Conservation (phyloP, 2,888 invertebrate genomes). For the Cataglyphis livida region DNA sequence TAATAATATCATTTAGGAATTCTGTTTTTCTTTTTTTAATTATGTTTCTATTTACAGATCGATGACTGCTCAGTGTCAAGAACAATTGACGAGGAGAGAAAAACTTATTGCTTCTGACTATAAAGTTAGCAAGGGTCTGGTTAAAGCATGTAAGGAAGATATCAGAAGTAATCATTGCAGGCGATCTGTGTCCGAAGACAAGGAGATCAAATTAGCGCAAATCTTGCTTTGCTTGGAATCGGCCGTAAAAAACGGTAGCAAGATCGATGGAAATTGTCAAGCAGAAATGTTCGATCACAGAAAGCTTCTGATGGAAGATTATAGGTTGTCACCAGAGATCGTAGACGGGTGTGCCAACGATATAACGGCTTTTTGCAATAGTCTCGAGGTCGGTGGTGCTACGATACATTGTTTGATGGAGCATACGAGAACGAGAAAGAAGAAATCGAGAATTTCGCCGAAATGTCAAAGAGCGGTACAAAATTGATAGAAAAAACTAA, state of each 20-base stretch:
- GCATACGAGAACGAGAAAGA: slow-evolving; percentile 90
- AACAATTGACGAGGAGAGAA: slow-evolving; percentile 94
- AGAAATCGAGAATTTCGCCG: slow-evolving; percentile 89
- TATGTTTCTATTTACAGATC: slow-evolving; percentile 76
- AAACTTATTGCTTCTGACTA: slow-evolving; percentile 96
- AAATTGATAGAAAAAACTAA: slow-evolving; percentile 20
- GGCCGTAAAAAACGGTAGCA: slow-evolving; percentile 91
- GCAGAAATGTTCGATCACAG: slow-evolving; percentile 97
- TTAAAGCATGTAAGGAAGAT: slow-evolving; percentile 95
- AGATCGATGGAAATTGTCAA: slow-evolving; percentile 92
- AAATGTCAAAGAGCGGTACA: slow-evolving; percentile 91
- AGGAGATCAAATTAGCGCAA: slow-evolving; percentile 94
- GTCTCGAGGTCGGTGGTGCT: slow-evolving; percentile 92
- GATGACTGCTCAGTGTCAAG: slow-evolving; percentile 91
- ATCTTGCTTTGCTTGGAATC: slow-evolving; percentile 96
- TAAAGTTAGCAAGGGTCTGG: slow-evolving; percentile 94
- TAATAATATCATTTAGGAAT: neutral
- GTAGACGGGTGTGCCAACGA: slow-evolving; percentile 95
- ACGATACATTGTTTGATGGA: slow-evolving; percentile 99
- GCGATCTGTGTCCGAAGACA: slow-evolving; percentile 92
- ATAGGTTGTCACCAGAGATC: slow-evolving; percentile 96
- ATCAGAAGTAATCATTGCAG: slow-evolving; percentile 95
- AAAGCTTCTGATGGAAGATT: slow-evolving; percentile 96
- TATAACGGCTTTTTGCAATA: slow-evolving; percentile 91
- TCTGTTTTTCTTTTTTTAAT: neutral